Evolutionary conservation across 2,113 vertebrate species (phyloP).

Genomic region (Noturus placidus): DNA sequence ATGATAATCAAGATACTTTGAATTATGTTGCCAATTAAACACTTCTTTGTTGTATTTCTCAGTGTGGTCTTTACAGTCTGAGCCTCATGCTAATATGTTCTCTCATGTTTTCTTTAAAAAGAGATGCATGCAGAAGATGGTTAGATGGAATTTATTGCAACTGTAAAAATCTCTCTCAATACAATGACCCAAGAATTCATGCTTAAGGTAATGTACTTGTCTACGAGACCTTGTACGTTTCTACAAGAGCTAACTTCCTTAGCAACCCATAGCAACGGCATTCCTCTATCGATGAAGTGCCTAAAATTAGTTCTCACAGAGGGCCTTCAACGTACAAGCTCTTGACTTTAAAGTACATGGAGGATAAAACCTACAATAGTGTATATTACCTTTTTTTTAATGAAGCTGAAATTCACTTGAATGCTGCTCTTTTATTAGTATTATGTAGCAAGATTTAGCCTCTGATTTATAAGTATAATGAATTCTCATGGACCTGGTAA

Average conservation of each 20-base stretch:
- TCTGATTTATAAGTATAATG: neutral
- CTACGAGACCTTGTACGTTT: no score
- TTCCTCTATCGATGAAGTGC: neutral
- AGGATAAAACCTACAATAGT: neutral
- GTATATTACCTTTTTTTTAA: neutral
- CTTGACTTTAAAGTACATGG: neutral
- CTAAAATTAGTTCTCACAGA: neutral
- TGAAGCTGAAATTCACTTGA: neutral
- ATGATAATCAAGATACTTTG: slow-evolving; percentile 35
- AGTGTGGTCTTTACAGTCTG: neutral
- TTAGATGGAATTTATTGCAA: neutral
- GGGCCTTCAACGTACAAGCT: neutral
- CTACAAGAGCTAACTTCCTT: neutral
- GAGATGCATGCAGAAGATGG: neutral
- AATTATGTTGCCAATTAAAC: slow-evolving; percentile 70
- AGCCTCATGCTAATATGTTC: neutral
- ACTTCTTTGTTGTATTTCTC: slow-evolving; percentile 59
- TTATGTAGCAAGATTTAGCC: neutral
- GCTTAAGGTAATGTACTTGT: no score
- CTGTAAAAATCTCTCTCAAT: neutral
- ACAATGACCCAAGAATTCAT: neutral
- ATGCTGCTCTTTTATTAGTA: neutral
- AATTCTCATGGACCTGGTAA: neutral
- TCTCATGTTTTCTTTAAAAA: neutral
- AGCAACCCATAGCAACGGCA: neutral